Percentiles rank a stretch among this genome's conserved stretches.
Conservation (phyloP, 1,140 invertebrate species). For the Zaprionus inermis region DNA sequence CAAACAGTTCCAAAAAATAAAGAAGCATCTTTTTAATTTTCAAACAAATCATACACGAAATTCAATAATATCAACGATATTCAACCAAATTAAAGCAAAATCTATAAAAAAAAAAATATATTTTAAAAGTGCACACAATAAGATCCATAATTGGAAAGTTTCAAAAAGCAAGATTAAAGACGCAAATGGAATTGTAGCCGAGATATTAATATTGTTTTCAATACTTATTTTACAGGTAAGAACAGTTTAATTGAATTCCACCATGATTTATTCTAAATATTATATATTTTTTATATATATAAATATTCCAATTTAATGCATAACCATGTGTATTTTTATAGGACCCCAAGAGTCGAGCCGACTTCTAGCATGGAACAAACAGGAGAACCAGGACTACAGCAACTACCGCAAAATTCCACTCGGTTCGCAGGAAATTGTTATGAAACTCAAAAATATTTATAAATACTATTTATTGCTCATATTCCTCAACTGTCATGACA, state of each 20-base stretch:
- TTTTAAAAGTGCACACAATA: constrained; percentile 48
- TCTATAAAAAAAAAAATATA: constrained; percentile 10
- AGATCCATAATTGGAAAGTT: constrained; percentile 69
- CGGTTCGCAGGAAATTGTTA: constrained; percentile 66
- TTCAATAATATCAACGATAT: constrained; percentile 20
- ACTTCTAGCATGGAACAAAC: constrained; percentile 62
- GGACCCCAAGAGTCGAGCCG: constrained; percentile 50
- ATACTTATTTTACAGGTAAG: constrained; percentile 81
- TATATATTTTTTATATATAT: background rate
- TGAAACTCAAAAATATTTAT: constrained; percentile 78
- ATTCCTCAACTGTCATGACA: constrained; percentile 69
- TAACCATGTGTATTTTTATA: constrained; percentile 10
- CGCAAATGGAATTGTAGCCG: constrained; percentile 43
- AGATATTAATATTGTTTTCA: constrained; percentile 76
- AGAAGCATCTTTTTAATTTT: constrained; percentile 8
- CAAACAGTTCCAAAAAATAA: constrained; percentile 28
- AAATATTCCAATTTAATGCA: background rate
- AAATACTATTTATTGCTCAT: constrained; percentile 72
- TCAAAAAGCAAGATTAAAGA: constrained; percentile 38
- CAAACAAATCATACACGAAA: constrained; percentile 17
- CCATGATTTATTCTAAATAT: background rate
- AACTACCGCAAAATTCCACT: constrained; percentile 33
- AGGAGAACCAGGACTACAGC: constrained; percentile 38
- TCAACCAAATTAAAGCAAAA: constrained; percentile 22
- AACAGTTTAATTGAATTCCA: background rate